Percentiles rank a stretch among this genome's conserved stretches.
phyloP scores from a whole-genome alignment of 92 coral and sea anemone genomes.

The Micromussa lordhowensis region DNA sequence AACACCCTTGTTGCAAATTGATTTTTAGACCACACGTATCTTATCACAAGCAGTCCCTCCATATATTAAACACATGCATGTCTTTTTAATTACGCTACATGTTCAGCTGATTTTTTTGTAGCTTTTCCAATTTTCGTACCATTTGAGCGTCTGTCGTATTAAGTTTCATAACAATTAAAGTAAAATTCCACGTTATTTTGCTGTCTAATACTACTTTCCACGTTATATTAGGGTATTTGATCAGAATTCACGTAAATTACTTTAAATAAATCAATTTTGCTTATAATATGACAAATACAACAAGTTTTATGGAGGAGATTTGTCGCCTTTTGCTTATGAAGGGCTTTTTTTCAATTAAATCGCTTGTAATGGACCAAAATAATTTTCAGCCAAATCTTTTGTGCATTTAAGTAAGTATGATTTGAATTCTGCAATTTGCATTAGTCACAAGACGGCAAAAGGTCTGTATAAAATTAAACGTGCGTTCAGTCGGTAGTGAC shows the following conservation, averaged over 20 bases:
- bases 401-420: background rate
- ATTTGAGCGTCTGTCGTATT: background rate
- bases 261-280: background rate
- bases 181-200: background rate
- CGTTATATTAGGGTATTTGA: background rate
- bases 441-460: background rate
- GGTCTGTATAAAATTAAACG: background rate
- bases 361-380: background rate
- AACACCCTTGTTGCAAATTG: too few species aligned
- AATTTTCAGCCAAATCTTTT: background rate
- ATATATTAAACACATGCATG: too few species aligned
- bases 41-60: background rate
- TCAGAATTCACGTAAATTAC: background rate
- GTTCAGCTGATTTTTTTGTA: background rate
- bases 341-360: background rate
- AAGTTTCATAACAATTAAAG: background rate
- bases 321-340: background rate
- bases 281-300: too few species aligned
- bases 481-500: background rate
- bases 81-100: too few species aligned
- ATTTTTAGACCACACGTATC: too few species aligned
- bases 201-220: background rate
- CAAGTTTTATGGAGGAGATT: background rate
- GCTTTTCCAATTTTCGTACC: background rate
- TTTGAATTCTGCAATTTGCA: background rate